These are phyloP conservation scores for Danaus plexippus DNA, from an alignment of 1,140 invertebrate species.

Conservation along the genomic window DNA sequence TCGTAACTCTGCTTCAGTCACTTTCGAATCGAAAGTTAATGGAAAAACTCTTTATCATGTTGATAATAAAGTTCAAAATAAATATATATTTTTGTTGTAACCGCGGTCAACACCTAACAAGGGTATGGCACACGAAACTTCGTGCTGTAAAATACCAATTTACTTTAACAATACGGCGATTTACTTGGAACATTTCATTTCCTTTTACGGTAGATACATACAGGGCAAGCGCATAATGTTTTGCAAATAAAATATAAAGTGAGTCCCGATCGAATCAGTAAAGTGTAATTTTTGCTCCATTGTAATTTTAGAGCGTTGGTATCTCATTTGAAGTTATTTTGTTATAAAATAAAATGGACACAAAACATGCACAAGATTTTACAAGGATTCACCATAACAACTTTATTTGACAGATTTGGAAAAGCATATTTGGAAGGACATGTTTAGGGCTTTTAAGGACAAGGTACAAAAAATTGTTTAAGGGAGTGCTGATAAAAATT, in stretches of 20 bases:
- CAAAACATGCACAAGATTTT: too few relatives aligned
- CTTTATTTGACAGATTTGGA: too few relatives aligned
- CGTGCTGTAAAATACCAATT: slow-evolving; percentile 66
- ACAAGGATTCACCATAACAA: too few relatives aligned
- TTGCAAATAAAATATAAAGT: slow-evolving; percentile 36
- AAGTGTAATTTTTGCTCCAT: too few relatives aligned
- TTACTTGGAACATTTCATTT: slow-evolving; percentile 52
- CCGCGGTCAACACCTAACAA: slow-evolving; percentile 36
- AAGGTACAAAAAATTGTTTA: too few relatives aligned
- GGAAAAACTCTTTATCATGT: slow-evolving; percentile 8
- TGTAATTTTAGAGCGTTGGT: too few relatives aligned
- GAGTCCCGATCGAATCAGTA: too few relatives aligned
- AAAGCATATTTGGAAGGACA: too few relatives aligned
- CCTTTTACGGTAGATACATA: slow-evolving; percentile 60
- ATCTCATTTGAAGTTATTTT: too few relatives aligned
- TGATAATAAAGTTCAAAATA: slow-evolving; percentile 27
- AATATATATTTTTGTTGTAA: slow-evolving; percentile 16
- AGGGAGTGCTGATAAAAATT: too few relatives aligned
- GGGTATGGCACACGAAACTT: slow-evolving; percentile 52
- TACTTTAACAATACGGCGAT: slow-evolving; percentile 64
- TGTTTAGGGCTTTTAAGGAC: too few relatives aligned
- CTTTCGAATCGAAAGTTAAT: slow-evolving; percentile 9
- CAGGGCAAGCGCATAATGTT: slow-evolving; percentile 51
- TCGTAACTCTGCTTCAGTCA: slow-evolving; percentile 13
- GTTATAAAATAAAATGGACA: too few relatives aligned